phyloP scores from a whole-genome alignment of 2,113 vertebrate genomes.

The Turdus rufiventris region DNA sequence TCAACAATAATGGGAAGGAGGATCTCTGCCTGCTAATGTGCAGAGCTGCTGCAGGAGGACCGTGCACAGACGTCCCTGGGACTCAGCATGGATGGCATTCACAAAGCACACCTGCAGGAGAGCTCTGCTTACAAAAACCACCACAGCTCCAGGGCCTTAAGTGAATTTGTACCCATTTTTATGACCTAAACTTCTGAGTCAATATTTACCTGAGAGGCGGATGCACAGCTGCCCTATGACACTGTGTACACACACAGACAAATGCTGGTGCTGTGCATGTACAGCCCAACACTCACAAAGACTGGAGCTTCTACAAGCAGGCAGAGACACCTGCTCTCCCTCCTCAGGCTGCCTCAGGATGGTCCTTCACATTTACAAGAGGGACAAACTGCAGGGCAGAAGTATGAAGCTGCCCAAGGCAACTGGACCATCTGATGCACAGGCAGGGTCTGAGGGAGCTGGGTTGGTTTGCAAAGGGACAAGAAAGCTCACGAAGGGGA shows the following conservation, averaged over 20 bases:
- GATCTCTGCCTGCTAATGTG: not conserved
- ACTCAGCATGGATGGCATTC: not conserved
- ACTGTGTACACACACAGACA: accelerated
- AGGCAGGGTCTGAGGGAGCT: not conserved
- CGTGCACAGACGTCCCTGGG: not conserved
- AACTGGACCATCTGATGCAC: not conserved
- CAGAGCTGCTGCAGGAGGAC: not conserved
- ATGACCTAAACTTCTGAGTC: not conserved
- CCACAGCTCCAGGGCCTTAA: not conserved
- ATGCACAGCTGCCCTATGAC: not conserved
- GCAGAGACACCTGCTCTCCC: not conserved
- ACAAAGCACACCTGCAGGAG: not conserved
- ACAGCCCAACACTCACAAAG: not conserved
- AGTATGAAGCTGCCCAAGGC: not conserved
- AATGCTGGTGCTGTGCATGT: not conserved
- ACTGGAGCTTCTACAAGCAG: not conserved
- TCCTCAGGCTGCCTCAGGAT: not conserved
- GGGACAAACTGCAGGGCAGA: not conserved
- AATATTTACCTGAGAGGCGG: not conserved
- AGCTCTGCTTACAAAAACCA: not conserved
- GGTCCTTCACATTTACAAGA: not conserved
- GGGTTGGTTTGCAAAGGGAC: not conserved
- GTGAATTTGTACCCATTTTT: not conserved
- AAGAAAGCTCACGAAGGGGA: not conserved
- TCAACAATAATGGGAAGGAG: not conserved